phyloP scores from a whole-genome alignment of 92 coral and sea anemone genomes.

The Epizoanthus rinbou region DNA sequence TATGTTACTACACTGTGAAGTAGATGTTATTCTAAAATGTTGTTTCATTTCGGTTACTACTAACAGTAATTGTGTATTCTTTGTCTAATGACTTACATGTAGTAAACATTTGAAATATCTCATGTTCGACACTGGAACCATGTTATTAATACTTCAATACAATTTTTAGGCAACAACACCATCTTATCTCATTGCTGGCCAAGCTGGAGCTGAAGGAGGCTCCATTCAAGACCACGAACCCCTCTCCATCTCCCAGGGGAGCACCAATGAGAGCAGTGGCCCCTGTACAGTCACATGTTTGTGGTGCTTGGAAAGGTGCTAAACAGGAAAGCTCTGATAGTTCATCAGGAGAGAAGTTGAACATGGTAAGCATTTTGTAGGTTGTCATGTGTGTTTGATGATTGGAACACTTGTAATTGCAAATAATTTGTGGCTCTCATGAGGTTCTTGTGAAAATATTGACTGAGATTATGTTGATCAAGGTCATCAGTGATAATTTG shows the following conservation, averaged over 20 bases:
- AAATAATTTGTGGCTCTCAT: no score
- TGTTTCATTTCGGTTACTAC: no score
- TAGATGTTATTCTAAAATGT: no score
- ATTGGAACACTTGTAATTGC: no score
- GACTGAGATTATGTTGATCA: no score
- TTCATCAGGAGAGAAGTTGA: not conserved
- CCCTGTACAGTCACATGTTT: conserved; percentile 33
- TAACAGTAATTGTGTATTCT: not conserved
- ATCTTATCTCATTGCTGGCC: conserved; percentile 76
- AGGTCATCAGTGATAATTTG: no score
- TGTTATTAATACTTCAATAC: not conserved
- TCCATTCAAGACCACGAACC: conserved; percentile 64
- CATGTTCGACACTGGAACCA: no score
- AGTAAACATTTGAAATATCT: not conserved
- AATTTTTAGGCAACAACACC: conserved; percentile 88
- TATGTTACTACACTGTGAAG: no score
- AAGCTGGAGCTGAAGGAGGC: conserved; percentile 82
- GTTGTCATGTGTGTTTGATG: no score
- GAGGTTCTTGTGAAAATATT: no score
- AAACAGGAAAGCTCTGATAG: not conserved
- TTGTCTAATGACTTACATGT: not conserved
- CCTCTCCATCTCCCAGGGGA: conserved; percentile 50
- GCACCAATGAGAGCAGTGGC: conserved; percentile 78
- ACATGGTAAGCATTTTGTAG: conserved; percentile 8
- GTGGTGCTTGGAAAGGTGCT: conserved; percentile 8